phyloP scores from a whole-genome alignment of 2,888 invertebrate species.

The Drosophila kanekoi region DNA sequence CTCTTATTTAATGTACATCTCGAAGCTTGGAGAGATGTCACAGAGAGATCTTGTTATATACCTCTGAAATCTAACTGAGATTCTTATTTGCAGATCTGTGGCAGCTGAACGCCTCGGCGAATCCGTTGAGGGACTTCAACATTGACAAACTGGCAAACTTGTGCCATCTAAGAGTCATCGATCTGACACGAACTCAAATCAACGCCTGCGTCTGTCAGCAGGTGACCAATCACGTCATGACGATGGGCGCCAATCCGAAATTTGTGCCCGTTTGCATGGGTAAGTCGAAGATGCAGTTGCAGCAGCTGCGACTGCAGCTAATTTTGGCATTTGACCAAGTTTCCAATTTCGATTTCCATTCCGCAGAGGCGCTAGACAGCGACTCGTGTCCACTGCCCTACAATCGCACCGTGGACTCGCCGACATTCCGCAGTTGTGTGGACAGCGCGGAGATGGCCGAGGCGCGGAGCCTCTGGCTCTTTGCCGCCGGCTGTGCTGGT shows the following conservation, averaged over 20 bases:
- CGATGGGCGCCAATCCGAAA: conserved; percentile 74
- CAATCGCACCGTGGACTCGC: conserved; percentile 80
- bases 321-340: conserved; percentile 71
- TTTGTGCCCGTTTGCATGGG: conserved; percentile 82
- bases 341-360: conserved; percentile 34
- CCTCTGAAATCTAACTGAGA: neutral
- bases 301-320: conserved; percentile 47
- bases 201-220: conserved; percentile 81
- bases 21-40: neutral
- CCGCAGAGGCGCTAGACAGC: conserved; percentile 68
- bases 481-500: conserved; percentile 72
- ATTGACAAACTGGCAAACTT: conserved; percentile 87
- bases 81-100: conserved; percentile 83
- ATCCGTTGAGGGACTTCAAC: conserved; percentile 85
- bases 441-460: conserved; percentile 67
- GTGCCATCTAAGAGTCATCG: conserved; percentile 88
- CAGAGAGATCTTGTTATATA: neutral
- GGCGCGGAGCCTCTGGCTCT: conserved; percentile 78
- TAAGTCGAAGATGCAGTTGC: conserved; percentile 55
- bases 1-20: neutral
- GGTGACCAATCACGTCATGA: conserved; percentile 79
- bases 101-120: conserved; percentile 88
- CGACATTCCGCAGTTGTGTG: conserved; percentile 74
- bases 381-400: conserved; percentile 81
- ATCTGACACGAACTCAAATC: conserved; percentile 84